Evolutionary conservation across 2,797 vertebrate genomes (phyloP).

Genomic region (Lepilemur septentrionalis): DNA sequence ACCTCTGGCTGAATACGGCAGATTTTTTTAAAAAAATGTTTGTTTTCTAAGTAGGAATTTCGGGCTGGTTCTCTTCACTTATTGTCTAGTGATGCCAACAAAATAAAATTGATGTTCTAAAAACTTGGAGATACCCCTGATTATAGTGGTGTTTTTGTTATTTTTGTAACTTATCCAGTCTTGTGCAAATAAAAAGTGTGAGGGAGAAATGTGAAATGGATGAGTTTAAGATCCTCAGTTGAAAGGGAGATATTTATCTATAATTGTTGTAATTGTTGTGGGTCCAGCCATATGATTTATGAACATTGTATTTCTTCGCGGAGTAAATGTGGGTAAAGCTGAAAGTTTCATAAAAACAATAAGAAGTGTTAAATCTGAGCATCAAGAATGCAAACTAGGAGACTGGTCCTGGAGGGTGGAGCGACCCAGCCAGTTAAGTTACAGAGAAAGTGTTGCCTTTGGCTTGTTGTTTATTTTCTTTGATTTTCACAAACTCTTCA

Average conservation of each 20-base stretch:
- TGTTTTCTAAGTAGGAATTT: neutral
- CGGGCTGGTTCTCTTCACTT: neutral
- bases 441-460: neutral
- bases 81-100: neutral
- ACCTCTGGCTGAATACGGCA: neutral
- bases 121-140: neutral
- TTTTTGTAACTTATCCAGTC: neutral
- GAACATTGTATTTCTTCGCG: neutral
- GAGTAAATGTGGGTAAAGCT: neutral
- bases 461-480: slow-evolving; percentile 12
- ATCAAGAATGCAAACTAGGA: neutral
- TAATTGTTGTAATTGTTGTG: neutral
- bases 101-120: neutral
- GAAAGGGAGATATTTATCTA: neutral
- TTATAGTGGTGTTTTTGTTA: neutral
- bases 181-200: neutral
- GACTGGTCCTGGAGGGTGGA: neutral
- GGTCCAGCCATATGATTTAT: neutral
- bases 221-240: neutral
- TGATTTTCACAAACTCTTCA: neutral
- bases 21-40: neutral
- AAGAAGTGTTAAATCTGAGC: neutral
- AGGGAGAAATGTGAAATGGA: neutral
- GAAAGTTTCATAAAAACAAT: neutral
- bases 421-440: neutral